phyloP scores from a whole-genome alignment of 2,888 invertebrate species.

The Clunio marinus region DNA sequence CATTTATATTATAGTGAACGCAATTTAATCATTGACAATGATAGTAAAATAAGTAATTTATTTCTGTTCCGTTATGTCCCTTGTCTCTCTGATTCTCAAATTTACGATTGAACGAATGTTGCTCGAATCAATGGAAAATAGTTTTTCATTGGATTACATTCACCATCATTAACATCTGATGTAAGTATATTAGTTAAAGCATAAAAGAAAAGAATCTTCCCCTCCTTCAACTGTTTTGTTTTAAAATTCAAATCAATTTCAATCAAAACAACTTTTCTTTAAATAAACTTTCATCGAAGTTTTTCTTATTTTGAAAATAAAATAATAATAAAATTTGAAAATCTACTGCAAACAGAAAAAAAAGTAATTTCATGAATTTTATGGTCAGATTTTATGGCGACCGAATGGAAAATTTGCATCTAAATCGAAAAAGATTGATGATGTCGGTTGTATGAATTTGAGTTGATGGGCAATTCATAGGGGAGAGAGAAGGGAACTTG shows the following conservation, averaged over 20 bases:
- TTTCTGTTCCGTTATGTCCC: not conserved
- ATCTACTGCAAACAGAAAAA: not conserved
- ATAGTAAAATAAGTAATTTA: conserved; percentile 18
- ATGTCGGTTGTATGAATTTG: not conserved
- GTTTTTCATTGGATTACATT: not conserved
- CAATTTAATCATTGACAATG: conserved; percentile 28
- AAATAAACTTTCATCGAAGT: not conserved
- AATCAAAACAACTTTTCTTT: not conserved
- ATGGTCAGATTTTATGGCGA: conserved; percentile 4
- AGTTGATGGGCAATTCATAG: no score
- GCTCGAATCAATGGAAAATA: not conserved
- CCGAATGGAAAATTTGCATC: conserved; percentile 10
- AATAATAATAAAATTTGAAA: not conserved
- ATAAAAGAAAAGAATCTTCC: not conserved
- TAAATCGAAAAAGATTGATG: conserved; percentile 27
- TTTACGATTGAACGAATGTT: no score
- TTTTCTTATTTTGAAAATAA: conserved; percentile 6
- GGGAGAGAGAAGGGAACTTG: no score
- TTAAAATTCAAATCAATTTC: not conserved
- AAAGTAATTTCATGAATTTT: conserved; percentile 18
- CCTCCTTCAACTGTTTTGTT: not conserved
- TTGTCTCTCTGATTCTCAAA: no score
- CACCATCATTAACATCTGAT: not conserved
- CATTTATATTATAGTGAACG: conserved; percentile 20
- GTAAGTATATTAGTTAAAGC: not conserved